Evolutionary conservation across 2,113 vertebrate genomes (phyloP), one percentile per base, ranked within the genome.

Genomic region (Naja naja): DNA sequence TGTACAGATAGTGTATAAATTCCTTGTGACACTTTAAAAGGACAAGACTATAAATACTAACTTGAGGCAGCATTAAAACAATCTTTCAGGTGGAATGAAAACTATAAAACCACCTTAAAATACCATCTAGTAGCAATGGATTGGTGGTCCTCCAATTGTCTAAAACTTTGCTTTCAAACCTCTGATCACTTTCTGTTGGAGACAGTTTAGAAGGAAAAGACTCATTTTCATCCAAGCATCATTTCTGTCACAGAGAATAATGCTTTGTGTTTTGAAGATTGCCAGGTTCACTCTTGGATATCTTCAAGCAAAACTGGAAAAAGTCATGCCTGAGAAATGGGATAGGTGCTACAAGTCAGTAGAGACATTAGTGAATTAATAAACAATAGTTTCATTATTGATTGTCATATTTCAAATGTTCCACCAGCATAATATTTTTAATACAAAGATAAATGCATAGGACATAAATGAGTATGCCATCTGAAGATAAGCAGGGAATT

Each of bases 81-180:
- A 93, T 86, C 69, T 89, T 58, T 93, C 54, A 39, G 49, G 89
- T 14, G n/a, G 11, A 34, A 53, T 54, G 85, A 85, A 89, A 91
- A 64, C 47, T 87, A 91, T 64, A 89, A 94, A 91, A 87, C 47
- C 81, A 91, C 43, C 45, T 85, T 91, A 64, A 92, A 60, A 94
- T 54, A 20, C 43, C 6, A 64, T 94, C 12, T 69, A 47, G 45
- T 30, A 91, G 14, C 1, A 91, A 89, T 16, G 10, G 11, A 18
- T 64, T 5, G 8, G 2, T 30, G 30, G 64, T 93, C 91, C 53
- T 89, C 91, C 60, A 52, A 27, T 91, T 30, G 5, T 55, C 85
- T 93, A 47, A 89, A 89, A 89, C 74, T 20, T 39, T 60, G 45
- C 45, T 39, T 85, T 89, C 47, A 86, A 47, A 18, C 91, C 25